Base-by-base conservation (phyloP, 2,113 vertebrate species). In the Vombatus ursinus region DNA sequence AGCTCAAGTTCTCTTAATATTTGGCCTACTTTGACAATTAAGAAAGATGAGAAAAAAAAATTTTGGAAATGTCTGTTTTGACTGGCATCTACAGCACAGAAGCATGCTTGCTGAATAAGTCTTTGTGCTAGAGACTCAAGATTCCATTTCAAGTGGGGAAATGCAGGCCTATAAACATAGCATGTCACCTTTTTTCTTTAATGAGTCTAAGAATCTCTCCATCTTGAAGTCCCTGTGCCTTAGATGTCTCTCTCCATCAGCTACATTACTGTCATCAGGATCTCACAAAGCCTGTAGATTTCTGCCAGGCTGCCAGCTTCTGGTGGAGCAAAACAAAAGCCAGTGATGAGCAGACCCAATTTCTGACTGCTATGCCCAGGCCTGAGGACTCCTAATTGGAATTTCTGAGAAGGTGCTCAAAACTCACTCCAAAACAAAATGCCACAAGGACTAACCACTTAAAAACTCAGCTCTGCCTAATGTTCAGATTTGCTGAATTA, bases 131-230 rank as follows among this genome's bases (percentile, higher is more conserved):
- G 94, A 94, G 96, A 31, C 2, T 95, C 96, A 26, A 97, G 96
- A 96, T 95, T 93, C 90, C 37, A 93, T 93, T 97, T 93, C 95
- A 96, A 93, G 95, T 96, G 96, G 77, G 95, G 49, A 52, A 84
- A 44, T 84, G 51, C 57, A 95, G 95, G 50, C 84, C 84, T 92
- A 91, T n/a, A 97, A 97, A 95, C 52, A 97, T 77, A 61, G 94
- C 0, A 95, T 98, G 97, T 98, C 94, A 93, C 92, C 77, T 96
- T 89, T 24, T 49, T 97, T 95, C 93, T 96, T 95, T 96, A 96
- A 89, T 95, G 94, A 96, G 94, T 97, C 47, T 90, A 96, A 98
- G 97, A 52, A 94, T 50, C 31, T 22, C 9, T 97, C 92, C 50
- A 95, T 95, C 94, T 98, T 89, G 96, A 96, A 97, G 96, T 93